Evolutionary conservation across 1,140 invertebrate species (phyloP), one percentile per base, ranked within the genome.

Genomic region (Venustaconcha ellipsiformis): DNA sequence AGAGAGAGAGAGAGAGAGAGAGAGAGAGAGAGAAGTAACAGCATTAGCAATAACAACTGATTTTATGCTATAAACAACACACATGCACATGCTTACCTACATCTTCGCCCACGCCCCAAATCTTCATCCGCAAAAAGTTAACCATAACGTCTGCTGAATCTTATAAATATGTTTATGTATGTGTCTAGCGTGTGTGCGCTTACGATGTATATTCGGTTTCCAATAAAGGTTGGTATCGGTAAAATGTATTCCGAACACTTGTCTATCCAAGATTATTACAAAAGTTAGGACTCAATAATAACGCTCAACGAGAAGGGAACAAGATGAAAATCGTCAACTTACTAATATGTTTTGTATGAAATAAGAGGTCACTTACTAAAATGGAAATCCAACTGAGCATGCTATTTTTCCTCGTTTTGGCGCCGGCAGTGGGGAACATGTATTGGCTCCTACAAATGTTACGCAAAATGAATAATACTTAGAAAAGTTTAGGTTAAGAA

Each of bases 321-420:
- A 23, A 67, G 20, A 15, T 15, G 11, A 14, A 67, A 67, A n/a
- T 30, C 18, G 0, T 23, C 1, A 18, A 11, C 18, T 23, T n/a
- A 62, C 6, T 4, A 0, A 18, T 12, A 8, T 14, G 8, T 66
- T 23, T 30, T n/a, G 37, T 66, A 17, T 20, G 17, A 66, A 17
- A 17, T 11, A 30, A 30, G 17, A 57, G 30, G n/a, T 17, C 57
- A 73, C 79, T 80, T 60, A 80, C 79, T 80, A 80, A 65, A 80
- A 80, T 8, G 75, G 75, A 15, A 77, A 77, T 13, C 68, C 70
- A 60, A 67, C 75, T 58, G 75, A 75, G 59, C 79, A 80, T 15
- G 71, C 67, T 63, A 80, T 80, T 57, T 68, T 77, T 60, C 79
- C 79, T 59, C 74, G 60, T 14, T 59, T 72, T 23, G 79, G 79